Evolutionary conservation across 2,113 vertebrate genomes (phyloP), one percentile per base, ranked within the genome.

Genomic region (Pachypanchax playfairii): DNA sequence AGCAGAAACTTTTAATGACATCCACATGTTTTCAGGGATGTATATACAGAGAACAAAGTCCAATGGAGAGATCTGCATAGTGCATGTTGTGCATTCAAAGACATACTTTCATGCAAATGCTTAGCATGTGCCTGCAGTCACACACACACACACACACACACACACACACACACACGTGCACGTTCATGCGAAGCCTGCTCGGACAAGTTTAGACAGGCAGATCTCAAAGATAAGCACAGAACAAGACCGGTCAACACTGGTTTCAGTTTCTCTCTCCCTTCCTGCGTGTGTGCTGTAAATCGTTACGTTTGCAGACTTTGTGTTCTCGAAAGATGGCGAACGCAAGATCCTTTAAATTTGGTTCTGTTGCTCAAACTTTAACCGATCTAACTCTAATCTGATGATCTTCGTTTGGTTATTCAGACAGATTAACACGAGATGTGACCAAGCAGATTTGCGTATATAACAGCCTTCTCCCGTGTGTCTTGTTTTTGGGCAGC

Each of bases 151-250:
- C 63, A 58, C 61, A 24, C 39, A 26, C 42, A 44, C 17, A 13
- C 68, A 28, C 22, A n/a, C n/a, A n/a, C n/a, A n/a, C n/a, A n/a
- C n/a, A n/a, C n/a, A n/a, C n/a, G 24, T 35, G 31, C 58, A 54
- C 63, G 56, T 67, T 52, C 41, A 59, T 0, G 2, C 47, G 33
- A 52, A 77, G 60, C 83, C 62, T 82, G 86, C 74, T 67, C 1
- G 59, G 82, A 75, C 90, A 92, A 61, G 91, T 87, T 88, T 75
- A 58, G 79, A 72, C 83, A 38, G 51, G 82, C 71, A 68, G 47
- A 58, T 83, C 59, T 48, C 55, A 76, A 36, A 74, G 63, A 87
- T 83, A 81, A 75, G 67, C 58, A 52, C 73, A 63, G 67, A 73
- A 68, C 56, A 68, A 56, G 56, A 72, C 36, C 50, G 55, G 75